Percentiles rank a stretch among this genome's conserved stretches.
Conservation (phyloP, 1,140 invertebrate genomes). For the Paramacrobiotus metropolitanus region DNA sequence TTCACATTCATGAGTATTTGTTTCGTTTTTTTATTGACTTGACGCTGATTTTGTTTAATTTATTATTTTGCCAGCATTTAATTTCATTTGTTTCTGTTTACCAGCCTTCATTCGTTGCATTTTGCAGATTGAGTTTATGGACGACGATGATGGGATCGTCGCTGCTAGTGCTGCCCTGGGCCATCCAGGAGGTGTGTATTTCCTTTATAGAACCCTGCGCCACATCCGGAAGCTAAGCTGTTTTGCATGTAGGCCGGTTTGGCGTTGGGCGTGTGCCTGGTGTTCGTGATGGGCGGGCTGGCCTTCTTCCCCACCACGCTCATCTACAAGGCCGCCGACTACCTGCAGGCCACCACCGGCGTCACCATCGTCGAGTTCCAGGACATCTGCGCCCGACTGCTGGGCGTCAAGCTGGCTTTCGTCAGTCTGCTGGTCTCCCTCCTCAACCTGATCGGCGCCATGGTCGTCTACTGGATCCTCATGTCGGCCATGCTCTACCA, state of each 20-base stretch:
- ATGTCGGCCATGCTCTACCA: conserved; percentile 78
- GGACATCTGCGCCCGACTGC: not conserved
- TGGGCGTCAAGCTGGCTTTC: not conserved
- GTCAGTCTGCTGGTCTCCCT: conserved; percentile 47
- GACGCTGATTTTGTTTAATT: no score
- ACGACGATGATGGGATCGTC: conserved; percentile 80
- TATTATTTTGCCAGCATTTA: no score
- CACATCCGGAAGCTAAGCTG: not conserved
- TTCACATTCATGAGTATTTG: no score
- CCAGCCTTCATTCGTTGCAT: no score
- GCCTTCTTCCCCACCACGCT: not conserved
- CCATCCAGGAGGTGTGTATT: conserved; percentile 35
- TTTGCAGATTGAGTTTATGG: conserved; percentile 45
- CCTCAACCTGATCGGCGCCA: conserved; percentile 55
- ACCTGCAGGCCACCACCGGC: not conserved
- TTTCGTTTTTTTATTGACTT: no score
- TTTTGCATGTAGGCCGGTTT: conserved; percentile 40
- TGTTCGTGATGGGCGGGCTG: conserved; percentile 38
- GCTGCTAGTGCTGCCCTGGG: conserved; percentile 72
- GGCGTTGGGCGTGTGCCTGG: conserved; percentile 40
- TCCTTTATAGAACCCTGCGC: not conserved
- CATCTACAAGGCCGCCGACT: conserved; percentile 4
- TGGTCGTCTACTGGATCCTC: conserved; percentile 73
- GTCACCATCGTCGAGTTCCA: not conserved
- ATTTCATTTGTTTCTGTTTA: no score